Evolutionary conservation across 2,113 vertebrate species (phyloP).

Genomic region (Strix aluco): DNA sequence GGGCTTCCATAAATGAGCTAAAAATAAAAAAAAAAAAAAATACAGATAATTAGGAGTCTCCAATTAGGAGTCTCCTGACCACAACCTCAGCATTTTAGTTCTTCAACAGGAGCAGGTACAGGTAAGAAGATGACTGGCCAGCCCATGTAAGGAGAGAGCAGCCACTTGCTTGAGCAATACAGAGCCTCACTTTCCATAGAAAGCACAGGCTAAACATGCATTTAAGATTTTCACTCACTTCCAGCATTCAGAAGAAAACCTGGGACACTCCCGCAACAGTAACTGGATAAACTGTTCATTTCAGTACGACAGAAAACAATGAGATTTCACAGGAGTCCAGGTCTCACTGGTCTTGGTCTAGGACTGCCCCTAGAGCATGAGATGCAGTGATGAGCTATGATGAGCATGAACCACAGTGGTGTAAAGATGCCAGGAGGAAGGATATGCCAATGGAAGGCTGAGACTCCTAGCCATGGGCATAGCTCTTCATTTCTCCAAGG

Average conservation of each 20-base stretch:
- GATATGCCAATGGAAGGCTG: neutral
- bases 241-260: neutral
- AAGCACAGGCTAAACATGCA: neutral
- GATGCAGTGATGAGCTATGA: neutral
- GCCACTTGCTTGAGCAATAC: neutral
- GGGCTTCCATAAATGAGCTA: neutral
- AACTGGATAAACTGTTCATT: neutral
- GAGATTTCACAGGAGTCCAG: neutral
- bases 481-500: neutral
- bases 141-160: neutral
- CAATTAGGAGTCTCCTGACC: neutral
- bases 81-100: neutral
- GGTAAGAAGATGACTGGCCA: neutral
- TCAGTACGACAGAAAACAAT: neutral
- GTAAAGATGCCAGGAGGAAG: neutral
- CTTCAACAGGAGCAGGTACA: neutral
- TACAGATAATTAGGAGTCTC: neutral
- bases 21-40: neutral
- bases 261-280: neutral
- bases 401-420: neutral
- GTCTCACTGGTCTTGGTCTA: neutral
- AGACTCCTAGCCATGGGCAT: neutral
- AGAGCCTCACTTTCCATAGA: neutral
- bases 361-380: neutral
- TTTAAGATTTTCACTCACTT: neutral